Evolutionary conservation across 2,797 vertebrate genomes (phyloP), one percentile per base, ranked within the genome.

Genomic region (Coendou prehensilis): DNA sequence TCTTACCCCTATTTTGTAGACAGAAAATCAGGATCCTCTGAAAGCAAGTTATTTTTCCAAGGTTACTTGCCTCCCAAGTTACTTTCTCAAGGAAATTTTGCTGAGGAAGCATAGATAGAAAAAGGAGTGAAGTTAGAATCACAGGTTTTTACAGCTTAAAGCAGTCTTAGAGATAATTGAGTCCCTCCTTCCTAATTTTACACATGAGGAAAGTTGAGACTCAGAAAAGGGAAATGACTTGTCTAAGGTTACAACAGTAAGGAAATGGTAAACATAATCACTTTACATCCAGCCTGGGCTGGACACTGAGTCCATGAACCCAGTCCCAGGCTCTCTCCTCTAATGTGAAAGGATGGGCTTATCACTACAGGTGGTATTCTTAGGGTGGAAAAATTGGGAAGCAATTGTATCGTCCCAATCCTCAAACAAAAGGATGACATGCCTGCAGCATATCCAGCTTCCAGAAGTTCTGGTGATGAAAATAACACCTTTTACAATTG

Each of bases 121-220:
- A 86, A 76, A 92, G 17, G 33, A 80, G 23, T 89, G 37, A 91
- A 63, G 54, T 78, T 85, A 96, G 69, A 93, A 91, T 78, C 33
- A 92, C 1, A 37, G 92, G 56, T 8, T 73, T 22, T 64, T 83
- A 63, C 2, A 82, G 13, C 30, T 73, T 3, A 13, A 86, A 88
- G 69, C 15, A 30, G 64, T 90, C 61, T 93, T n/a, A 84, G 23
- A 81, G 73, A 87, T 73, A 92, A 92, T 57, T 85, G 59, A 61
- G 37, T 80, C 22, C 81, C 47, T 95, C 57, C 47, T 87, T 71
- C n/a, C 47, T 95, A 87, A 90, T 87, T 94, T 94, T 87, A 94
- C 7, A 79, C 71, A 87, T 52, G 45, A 26, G 73, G 47, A 17
- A 76, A 30, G 45, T 30, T 76, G 45, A 76, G 45, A 28, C 73